Evolutionary conservation across 2,888 invertebrate species (phyloP).

Genomic region (Portevinia maculata): DNA sequence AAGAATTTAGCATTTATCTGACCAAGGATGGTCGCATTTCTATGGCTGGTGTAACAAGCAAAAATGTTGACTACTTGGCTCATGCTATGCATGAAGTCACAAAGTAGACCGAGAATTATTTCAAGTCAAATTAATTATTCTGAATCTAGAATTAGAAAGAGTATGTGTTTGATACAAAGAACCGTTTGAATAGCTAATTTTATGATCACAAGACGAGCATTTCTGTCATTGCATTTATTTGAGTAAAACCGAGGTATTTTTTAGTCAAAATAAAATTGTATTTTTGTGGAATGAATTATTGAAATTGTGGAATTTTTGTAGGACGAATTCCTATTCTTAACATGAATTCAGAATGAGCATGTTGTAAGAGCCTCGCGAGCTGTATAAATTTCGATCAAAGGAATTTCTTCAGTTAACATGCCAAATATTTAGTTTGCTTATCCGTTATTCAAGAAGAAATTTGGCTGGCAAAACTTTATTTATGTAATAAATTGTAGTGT

Average conservation of each 20-base stretch:
- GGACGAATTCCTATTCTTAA: too few species aligned
- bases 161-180: not conserved
- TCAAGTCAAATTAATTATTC: not conserved
- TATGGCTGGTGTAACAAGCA: slow-evolving; percentile 97
- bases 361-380: too few species aligned
- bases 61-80: slow-evolving; percentile 97
- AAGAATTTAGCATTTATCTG: slow-evolving; percentile 96
- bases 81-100: slow-evolving; percentile 96
- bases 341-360: too few species aligned
- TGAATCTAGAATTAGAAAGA: not conserved
- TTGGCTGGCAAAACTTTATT: too few species aligned
- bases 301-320: too few species aligned
- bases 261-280: too few species aligned
- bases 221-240: slow-evolving; percentile 59
- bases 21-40: slow-evolving; percentile 99
- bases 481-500: too few species aligned
- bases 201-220: slow-evolving; percentile 21
- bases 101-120: slow-evolving; percentile 76
- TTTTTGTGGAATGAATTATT: too few species aligned
- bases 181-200: slow-evolving; percentile 10
- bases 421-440: too few species aligned
- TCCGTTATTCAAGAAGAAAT: too few species aligned
- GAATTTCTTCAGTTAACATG: too few species aligned
- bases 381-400: too few species aligned
- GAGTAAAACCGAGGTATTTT: slow-evolving; percentile 45